These are phyloP conservation scores for Drosophila tani DNA, from an alignment of 1,140 invertebrate genomes.

Conservation along the genomic window DNA sequence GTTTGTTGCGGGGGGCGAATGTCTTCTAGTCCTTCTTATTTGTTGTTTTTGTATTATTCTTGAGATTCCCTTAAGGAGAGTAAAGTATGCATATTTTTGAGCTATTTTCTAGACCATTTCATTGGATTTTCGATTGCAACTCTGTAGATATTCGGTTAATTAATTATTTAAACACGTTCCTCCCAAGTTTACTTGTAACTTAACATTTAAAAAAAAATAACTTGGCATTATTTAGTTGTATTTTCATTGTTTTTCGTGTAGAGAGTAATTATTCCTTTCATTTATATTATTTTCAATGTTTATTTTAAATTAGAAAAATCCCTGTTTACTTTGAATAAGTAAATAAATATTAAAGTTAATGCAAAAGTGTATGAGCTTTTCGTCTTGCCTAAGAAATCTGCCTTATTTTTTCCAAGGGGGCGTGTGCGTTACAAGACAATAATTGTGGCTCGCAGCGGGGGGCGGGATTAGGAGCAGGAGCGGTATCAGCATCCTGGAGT, in stretches of 20 bases:
- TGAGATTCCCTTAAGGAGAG: background rate
- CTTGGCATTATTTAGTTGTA: too few species aligned
- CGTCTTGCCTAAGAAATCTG: background rate
- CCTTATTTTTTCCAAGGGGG: conserved; percentile 13
- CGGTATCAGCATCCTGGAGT: conserved; percentile 23
- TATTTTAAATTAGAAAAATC: too few species aligned
- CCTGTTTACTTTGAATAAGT: too few species aligned
- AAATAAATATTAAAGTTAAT: too few species aligned
- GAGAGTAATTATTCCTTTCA: background rate
- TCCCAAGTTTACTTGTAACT: too few species aligned
- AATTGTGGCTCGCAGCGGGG: conserved; percentile 56
- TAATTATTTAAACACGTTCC: too few species aligned
- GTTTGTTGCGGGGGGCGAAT: conserved; percentile 22
- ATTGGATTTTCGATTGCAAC: too few species aligned
- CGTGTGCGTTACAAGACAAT: conserved; percentile 74
- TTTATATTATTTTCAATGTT: background rate
- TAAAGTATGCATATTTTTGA: too few species aligned
- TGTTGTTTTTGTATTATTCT: background rate
- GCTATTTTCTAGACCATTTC: too few species aligned
- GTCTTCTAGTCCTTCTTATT: background rate
- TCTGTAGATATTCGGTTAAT: too few species aligned
- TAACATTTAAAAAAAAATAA: too few species aligned
- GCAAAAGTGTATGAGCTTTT: background rate
- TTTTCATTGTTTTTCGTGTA: background rate
- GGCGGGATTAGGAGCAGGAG: background rate